Base-by-base conservation (phyloP, 2,113 vertebrate genomes). In the Poeciliopsis retropinna region DNA sequence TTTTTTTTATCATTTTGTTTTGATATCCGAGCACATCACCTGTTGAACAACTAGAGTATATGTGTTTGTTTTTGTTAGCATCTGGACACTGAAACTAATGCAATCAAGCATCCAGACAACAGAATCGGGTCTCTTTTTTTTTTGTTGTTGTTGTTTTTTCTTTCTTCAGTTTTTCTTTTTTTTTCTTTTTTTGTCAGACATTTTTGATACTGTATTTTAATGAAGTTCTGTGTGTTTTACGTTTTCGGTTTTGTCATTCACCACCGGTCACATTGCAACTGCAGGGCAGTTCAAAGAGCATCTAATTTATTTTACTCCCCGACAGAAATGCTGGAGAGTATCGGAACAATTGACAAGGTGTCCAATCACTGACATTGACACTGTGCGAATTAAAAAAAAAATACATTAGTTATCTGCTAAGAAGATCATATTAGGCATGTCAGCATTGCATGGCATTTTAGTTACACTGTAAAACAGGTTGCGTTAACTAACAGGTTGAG, bases 231-330 rank as follows among this genome's bases (percentile, higher is more conserved):
- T 90, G 75, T 82, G 82, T 87, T 83, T 86, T 88, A 78, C 81
- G 79, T 88, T 77, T 89, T 86, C 83, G 87, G 75, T 79, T 81
- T 82, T 85, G 85, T 92, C 34, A 37, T 37, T 37, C 87, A 80
- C 67, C 88, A 92, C 81, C 87, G 77, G 89, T 93, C 92, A 90
- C 90, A 91, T 90, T 93, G 92, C 90, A 92, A 95, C 95, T 95
- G 95, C 95, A 94, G 95, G 95, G 92, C 94, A 95, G 95, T 95
- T 95, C 91, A 91, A 85, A 82, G 91, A 93, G 88, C 90, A 92
- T 93, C 90, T 95, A 95, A 95, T 95, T 95, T 95, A 95, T 95
- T 94, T 76, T 90, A 93, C 89, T 92, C 92, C 89, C 91, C 67
- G 31, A 78, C 67, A 86, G 87, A 87, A 86, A 89, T 71, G 86